A percentile compares a stretch with the other conserved stretches of the same genome.
These are phyloP conservation scores for Cryptops parisi DNA, from an alignment of 2,888 invertebrate species.

Conservation along the genomic window DNA sequence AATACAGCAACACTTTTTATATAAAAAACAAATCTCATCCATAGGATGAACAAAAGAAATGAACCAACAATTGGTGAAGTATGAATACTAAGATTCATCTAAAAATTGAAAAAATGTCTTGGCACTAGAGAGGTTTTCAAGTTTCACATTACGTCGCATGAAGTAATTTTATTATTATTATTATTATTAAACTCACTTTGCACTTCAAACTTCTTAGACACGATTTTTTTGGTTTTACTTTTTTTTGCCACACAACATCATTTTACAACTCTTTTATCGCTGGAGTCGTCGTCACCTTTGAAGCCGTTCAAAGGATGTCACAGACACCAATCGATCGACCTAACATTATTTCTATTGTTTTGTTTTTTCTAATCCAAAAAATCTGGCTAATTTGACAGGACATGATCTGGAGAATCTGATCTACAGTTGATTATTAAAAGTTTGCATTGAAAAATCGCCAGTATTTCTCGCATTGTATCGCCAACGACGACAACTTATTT, in stretches of 20 bases:
- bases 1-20: no score
- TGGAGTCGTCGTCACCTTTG: not conserved
- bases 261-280: not conserved
- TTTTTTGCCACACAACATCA: no score
- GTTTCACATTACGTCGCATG: no score
- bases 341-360: not conserved
- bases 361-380: not conserved
- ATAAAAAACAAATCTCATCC: constrained; percentile 6
- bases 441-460: not conserved
- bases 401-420: not conserved
- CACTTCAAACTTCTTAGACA: no score
- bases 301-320: not conserved
- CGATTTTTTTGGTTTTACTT: no score
- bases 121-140: not conserved
- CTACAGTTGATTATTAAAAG: not conserved
- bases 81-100: not conserved
- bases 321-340: not conserved
- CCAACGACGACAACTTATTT: no score
- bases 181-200: no score
- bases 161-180: no score
- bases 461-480: no score
- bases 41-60: constrained; percentile 7
- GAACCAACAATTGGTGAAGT: not conserved
- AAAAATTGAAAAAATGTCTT: not conserved
- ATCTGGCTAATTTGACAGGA: not conserved